Base-by-base conservation (phyloP, 2,888 invertebrate species). In the Chelonus formosanus region DNA sequence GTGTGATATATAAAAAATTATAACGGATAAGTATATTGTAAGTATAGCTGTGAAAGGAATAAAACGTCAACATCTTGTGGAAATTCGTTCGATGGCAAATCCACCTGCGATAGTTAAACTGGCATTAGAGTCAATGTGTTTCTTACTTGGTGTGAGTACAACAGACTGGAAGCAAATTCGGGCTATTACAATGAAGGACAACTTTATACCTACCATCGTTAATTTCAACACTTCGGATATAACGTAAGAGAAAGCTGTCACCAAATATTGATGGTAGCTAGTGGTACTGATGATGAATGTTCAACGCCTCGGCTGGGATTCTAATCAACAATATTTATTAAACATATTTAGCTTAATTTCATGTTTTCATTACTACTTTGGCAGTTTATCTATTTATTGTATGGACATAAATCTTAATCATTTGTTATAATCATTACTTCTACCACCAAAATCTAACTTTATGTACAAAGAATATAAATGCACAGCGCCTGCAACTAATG, bases 41-140 rank as follows among this genome's bases (percentile, higher is more conserved):
- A 77, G 76, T 75, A 68, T 84, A 91, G 96, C 97, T 82, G 97
- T 97, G 82, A 94, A 95, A 85, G 93, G 94, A 74, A 97, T 97
- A 88, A 96, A 95, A 90, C 96, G 96, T 86, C 95, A 96, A 85
- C 95, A 97, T 85, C 88, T 97, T 80, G 96, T 96, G 69, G 97
- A 97, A 85, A 93, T 97, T 74, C 90, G 95, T 71, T 94, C 96
- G 36, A 95, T 97, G 94, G 93, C 94, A 71, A 96, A 96, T 87
- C 97, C 97, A 67, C 97, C 97, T 59, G 90, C 92, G 62, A 90
- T 93, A 72, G 96, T 97, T 73, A 96, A 96, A 85, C 88, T 97
- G 88, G 96, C 97, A 73, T 88, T 97, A 78, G 97, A 97, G 86
- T 95, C 96, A 54, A 95, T 97, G 80, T 97, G 97, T 86, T 90